Conservation (phyloP, 2,888 invertebrate genomes). For the Petrolisthes cinctipes region DNA sequence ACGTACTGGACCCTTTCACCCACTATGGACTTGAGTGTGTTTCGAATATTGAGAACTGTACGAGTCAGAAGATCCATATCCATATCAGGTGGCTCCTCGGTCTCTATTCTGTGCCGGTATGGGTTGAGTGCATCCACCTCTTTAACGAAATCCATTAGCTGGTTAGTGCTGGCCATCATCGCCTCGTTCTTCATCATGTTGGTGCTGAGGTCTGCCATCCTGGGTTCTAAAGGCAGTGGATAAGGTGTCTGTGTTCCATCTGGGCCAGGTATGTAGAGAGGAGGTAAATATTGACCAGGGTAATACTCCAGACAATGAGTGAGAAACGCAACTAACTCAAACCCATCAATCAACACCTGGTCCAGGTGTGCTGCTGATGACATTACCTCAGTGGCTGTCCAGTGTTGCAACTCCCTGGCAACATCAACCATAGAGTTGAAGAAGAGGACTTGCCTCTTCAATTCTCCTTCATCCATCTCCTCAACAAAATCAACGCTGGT, state of each 20-base stretch:
- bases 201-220: background rate
- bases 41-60: background rate
- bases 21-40: background rate
- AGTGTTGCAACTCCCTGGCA: background rate
- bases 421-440: background rate
- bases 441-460: background rate
- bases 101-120: background rate
- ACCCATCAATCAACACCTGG: background rate
- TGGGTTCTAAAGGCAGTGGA: background rate
- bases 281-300: background rate
- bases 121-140: slow-evolving; percentile 6
- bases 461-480: background rate
- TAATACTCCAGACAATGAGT: background rate
- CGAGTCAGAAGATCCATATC: background rate
- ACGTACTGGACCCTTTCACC: background rate
- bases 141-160: background rate
- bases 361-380: background rate
- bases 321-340: background rate
- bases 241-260: background rate
- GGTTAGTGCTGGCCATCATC: background rate
- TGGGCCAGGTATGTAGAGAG: background rate
- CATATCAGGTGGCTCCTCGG: background rate
- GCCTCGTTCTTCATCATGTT: too few relatives aligned
- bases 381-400: background rate
- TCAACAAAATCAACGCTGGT: background rate